Evolutionary conservation across 2,888 invertebrate genomes (phyloP).

Genomic region (Lysandra coridon): DNA sequence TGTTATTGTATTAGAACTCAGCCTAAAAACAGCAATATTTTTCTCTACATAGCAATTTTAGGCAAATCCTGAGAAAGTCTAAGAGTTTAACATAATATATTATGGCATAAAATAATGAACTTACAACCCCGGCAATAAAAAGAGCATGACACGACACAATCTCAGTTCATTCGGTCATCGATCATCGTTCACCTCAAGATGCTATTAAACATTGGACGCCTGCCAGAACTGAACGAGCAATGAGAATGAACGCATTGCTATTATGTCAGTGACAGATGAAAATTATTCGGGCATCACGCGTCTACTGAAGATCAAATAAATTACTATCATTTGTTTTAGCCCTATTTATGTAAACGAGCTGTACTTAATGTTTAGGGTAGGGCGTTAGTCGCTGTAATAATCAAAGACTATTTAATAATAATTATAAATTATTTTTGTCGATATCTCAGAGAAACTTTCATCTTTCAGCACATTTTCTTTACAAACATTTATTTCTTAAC

Average conservation of each 20-base stretch:
- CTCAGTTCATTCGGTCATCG: constrained; percentile 3
- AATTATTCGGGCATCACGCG: not conserved
- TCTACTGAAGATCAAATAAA: not conserved
- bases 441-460: no score
- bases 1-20: not conserved
- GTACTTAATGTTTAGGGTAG: not conserved
- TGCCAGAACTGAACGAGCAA: not conserved
- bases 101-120: not conserved
- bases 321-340: not conserved
- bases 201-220: not conserved
- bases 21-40: not conserved
- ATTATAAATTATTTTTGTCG: no score
- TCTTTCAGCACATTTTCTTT: no score
- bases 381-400: not conserved
- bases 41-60: not conserved
- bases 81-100: not conserved
- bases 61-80: not conserved
- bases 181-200: not conserved
- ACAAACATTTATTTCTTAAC: no score
- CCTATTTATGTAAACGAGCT: not conserved
- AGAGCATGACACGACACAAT: constrained; percentile 6
- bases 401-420: no score
- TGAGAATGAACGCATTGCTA: constrained; percentile 15
- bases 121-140: not conserved
- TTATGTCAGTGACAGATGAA: constrained; percentile 2